Evolutionary conservation across 1,140 invertebrate genomes (phyloP), one percentile per base, ranked within the genome.

Genomic region (Palaemon carinicauda): DNA sequence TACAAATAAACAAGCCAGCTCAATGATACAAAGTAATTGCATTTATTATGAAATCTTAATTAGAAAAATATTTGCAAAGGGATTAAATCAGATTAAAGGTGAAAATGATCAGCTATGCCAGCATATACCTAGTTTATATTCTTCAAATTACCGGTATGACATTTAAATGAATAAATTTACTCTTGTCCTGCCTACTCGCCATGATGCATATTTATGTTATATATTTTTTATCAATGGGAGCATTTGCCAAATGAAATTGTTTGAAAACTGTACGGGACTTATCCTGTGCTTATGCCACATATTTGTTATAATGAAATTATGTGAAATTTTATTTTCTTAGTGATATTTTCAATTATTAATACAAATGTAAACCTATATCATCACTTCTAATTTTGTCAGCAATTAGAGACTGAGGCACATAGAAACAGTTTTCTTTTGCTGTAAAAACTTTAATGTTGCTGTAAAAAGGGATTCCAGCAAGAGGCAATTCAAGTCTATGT

Each of bases 291-390:
- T 60, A 81, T 77, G 79, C 79, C 74, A 51, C 50, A 56, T 69
- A 82, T 81, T 77, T 87, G 85, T 87, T 87, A 87, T 24, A 60
- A 54, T 82, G 71, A 56, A 74, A 81, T 81, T 87, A 80, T 82
- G 65, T 82, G 73, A 87, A 82, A 80, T 81, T 87, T 87, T 87
- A 87, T 87, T 87, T 87, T 87, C 85, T 87, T 87, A 87, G 71
- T 75, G 53, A 80, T 87, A 75, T 84, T 75, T 74, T 87, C 31
- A 77, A 87, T 87, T 82, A 75, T 54, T 29, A 50, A 75, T 75
- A 73, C 69, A 80, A 87, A 41, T 73, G 80, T 87, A 65, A 79
- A 51, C n/a, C 53, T 56, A 53, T 83, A 54, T 77, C 56, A 60
- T 74, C 71, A 82, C 69, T 56, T 77, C 53, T 83, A 52, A 75